Conservation (phyloP, 1,140 invertebrate genomes). For the Matsumurasca onukii region DNA sequence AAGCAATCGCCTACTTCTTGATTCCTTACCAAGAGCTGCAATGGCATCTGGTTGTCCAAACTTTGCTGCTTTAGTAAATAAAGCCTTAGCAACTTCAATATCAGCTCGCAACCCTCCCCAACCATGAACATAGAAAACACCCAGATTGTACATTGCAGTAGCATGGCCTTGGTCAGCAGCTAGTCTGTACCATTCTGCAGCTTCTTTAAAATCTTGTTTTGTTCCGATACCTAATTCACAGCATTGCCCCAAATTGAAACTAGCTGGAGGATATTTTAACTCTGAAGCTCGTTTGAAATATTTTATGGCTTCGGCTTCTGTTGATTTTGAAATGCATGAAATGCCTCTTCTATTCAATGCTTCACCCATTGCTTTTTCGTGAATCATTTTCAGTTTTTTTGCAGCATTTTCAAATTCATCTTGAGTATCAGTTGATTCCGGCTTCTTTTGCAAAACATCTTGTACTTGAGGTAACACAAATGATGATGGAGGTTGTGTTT, state of each 20-base stretch:
- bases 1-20: neutral
- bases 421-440: neutral
- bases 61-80: constrained; percentile 57
- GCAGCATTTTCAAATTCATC: constrained; percentile 36
- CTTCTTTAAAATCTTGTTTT: constrained; percentile 55
- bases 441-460: neutral
- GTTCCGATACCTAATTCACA: constrained; percentile 62
- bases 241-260: constrained; percentile 62
- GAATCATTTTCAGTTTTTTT: constrained; percentile 34
- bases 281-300: constrained; percentile 55
- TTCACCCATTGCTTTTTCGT: constrained; percentile 45
- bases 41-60: constrained; percentile 58
- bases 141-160: constrained; percentile 62
- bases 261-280: constrained; percentile 56
- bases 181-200: constrained; percentile 57
- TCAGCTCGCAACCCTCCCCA: constrained; percentile 55
- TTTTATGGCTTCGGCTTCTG: constrained; percentile 47
- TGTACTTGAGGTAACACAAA: constrained; percentile 26
- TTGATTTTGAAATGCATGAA: constrained; percentile 46
- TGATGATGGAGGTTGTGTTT: constrained; percentile 10
- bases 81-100: constrained; percentile 49
- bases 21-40: constrained; percentile 48
- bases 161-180: constrained; percentile 59
- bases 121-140: constrained; percentile 62
- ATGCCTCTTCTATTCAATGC: constrained; percentile 48